phyloP scores from a whole-genome alignment of 2,113 vertebrate species.

The Clupea harengus region DNA sequence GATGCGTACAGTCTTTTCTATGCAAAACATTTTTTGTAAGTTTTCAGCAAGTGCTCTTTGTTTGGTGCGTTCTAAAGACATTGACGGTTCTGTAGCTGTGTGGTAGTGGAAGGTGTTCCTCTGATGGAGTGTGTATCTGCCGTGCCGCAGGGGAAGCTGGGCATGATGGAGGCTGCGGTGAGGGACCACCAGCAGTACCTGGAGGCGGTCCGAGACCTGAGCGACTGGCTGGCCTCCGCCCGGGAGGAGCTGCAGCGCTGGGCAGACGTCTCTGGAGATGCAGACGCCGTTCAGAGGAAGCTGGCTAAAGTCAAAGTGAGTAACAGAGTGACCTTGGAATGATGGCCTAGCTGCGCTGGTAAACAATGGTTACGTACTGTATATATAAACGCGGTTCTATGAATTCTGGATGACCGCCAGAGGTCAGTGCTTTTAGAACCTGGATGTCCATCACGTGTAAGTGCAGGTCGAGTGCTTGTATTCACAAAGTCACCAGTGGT shows the following conservation, averaged over 20 bases:
- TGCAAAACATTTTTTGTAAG: background rate
- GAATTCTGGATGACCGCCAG: too few species aligned
- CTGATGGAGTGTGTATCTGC: background rate
- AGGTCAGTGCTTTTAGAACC: too few species aligned
- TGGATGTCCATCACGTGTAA: too few species aligned
- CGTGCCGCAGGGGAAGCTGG: conserved; percentile 83
- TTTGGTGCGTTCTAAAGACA: too few species aligned
- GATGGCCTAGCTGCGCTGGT: background rate
- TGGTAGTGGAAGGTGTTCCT: too few species aligned
- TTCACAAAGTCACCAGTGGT: too few species aligned
- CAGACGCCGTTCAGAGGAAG: conserved; percentile 78
- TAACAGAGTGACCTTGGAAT: background rate
- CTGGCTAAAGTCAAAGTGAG: conserved; percentile 86
- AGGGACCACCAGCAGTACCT: conserved; percentile 91
- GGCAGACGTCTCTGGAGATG: conserved; percentile 87
- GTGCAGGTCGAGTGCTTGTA: too few species aligned
- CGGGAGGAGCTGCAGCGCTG: conserved; percentile 95
- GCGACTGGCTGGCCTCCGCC: conserved; percentile 92
- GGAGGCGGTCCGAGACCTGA: conserved; percentile 90
- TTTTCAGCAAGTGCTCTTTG: background rate
- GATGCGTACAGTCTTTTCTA: background rate
- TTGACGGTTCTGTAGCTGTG: background rate
- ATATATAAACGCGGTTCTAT: too few species aligned
- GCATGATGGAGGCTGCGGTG: conserved; percentile 82
- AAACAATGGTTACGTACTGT: background rate